Percentiles rank a stretch among this genome's conserved stretches.
Conservation (phyloP, 1,140 invertebrate genomes). For the Cydia amplana region DNA sequence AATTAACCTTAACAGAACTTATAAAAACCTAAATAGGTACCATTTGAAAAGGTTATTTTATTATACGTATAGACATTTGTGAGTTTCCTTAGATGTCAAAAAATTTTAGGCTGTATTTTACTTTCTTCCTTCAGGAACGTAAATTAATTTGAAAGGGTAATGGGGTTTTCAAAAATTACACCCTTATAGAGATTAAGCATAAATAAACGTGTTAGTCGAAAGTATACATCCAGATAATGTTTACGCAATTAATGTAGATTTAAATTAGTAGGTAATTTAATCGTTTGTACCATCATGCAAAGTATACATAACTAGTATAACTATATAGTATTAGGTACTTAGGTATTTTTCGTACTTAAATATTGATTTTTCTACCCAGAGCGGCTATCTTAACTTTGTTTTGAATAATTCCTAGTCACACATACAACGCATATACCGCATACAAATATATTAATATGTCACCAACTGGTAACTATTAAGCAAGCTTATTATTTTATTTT, state of each 20-base stretch:
- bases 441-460: slow-evolving; percentile 6
- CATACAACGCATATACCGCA: background rate
- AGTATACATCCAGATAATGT: no score
- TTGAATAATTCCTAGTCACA: background rate
- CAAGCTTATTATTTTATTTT: slow-evolving; percentile 22
- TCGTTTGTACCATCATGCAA: background rate
- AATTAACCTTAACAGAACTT: no score
- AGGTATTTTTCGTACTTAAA: background rate
- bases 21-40: no score
- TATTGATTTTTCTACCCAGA: background rate
- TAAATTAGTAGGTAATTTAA: no score
- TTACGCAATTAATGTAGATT: no score
- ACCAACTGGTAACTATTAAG: slow-evolving; percentile 14
- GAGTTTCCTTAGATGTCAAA: no score
- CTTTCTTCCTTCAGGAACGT: background rate
- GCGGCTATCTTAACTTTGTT: background rate
- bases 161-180: background rate
- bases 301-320: no score
- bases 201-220: background rate
- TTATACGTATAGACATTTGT: no score
- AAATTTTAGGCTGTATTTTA: no score
- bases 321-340: no score
- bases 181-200: no score
- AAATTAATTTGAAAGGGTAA: background rate
- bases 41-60: no score